These are phyloP conservation scores for Atrina japonica DNA, from an alignment of 2,888 invertebrate genomes.

Conservation along the genomic window DNA sequence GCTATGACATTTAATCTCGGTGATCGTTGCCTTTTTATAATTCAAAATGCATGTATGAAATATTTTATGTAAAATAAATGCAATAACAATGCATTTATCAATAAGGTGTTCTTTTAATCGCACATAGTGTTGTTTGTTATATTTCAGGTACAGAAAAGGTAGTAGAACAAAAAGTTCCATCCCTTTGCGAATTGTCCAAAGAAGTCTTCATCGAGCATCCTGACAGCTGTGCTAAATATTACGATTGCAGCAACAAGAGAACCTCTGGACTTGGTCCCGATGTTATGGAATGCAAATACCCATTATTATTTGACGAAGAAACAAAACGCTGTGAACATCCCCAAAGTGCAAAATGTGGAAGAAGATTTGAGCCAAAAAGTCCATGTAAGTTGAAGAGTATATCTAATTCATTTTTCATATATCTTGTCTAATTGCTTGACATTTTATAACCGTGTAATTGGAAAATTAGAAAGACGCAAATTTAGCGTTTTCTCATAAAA, in stretches of 20 bases:
- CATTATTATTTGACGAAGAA: slow-evolving; percentile 28
- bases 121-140: too few relatives aligned
- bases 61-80: too few relatives aligned
- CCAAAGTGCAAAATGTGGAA: slow-evolving; percentile 26
- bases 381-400: slow-evolving; percentile 26
- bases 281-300: slow-evolving; percentile 30
- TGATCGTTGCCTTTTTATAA: too few relatives aligned
- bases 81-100: too few relatives aligned
- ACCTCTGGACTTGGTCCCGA: slow-evolving; percentile 12
- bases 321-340: slow-evolving; percentile 21
- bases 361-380: slow-evolving; percentile 28
- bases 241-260: slow-evolving; percentile 24
- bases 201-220: slow-evolving; percentile 13
- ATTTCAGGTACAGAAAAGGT: slow-evolving; percentile 18
- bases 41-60: too few relatives aligned
- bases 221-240: slow-evolving; percentile 29
- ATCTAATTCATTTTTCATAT: not conserved
- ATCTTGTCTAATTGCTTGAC: too few relatives aligned
- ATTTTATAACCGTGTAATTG: not conserved
- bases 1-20: too few relatives aligned
- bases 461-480: too few relatives aligned
- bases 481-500: too few relatives aligned
- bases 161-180: slow-evolving; percentile 1
- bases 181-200: slow-evolving; percentile 2
- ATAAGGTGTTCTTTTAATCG: too few relatives aligned